Conservation (phyloP, 2,888 invertebrate species). For the Lasioglossum zephyrum region DNA sequence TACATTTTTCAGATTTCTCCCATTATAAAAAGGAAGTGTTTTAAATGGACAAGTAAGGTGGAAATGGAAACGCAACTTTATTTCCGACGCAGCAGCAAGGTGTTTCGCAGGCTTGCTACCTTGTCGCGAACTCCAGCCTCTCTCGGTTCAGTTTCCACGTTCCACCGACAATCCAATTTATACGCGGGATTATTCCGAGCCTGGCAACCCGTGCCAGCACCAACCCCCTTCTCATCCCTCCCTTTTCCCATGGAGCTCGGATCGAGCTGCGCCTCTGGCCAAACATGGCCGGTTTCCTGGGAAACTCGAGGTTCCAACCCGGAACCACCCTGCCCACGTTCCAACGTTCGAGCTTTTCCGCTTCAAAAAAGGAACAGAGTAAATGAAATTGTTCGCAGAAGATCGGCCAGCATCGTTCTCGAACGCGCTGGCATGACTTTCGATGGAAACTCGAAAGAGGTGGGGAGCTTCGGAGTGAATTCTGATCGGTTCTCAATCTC, state of each 20-base stretch:
- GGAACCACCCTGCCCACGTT: constrained; percentile 8
- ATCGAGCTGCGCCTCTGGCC: constrained; percentile 14
- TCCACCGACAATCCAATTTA: constrained; percentile 82
- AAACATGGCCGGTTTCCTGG: constrained; percentile 62
- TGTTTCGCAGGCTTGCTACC: constrained; percentile 18
- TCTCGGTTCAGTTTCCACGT: constrained; percentile 69
- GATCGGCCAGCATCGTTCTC: not conserved
- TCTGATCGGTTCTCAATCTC: not conserved
- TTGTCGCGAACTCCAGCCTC: constrained; percentile 17
- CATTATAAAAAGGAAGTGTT: not conserved
- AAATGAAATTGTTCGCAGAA: not conserved
- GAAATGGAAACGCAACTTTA: not conserved
- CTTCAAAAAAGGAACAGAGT: not conserved
- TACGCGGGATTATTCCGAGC: constrained; percentile 81
- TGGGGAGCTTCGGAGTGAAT: not conserved
- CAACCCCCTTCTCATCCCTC: constrained; percentile 32
- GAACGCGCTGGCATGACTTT: not conserved
- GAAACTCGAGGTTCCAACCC: constrained; percentile 21
- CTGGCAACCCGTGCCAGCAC: constrained; percentile 42
- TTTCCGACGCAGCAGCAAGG: not conserved
- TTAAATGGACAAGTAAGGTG: not conserved
- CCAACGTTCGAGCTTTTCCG: not conserved
- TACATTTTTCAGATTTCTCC: not conserved
- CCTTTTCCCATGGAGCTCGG: not conserved
- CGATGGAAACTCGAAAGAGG: not conserved